These are phyloP conservation scores for Triops cancriformis DNA, from an alignment of 1,140 invertebrate species.

Conservation along the genomic window DNA sequence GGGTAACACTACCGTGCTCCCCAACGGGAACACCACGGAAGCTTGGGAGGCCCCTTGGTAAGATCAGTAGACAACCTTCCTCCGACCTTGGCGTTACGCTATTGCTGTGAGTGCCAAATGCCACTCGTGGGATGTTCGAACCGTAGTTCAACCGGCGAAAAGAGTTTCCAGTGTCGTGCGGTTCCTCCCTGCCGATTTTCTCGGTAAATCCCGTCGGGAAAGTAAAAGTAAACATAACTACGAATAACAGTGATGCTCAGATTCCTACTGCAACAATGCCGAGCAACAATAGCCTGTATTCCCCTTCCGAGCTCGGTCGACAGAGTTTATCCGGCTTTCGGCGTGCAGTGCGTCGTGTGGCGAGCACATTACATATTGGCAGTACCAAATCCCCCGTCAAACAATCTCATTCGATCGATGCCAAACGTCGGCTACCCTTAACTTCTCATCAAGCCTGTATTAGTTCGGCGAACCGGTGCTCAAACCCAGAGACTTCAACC, in stretches of 20 bases:
- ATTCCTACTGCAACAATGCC: not conserved
- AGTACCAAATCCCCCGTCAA: not conserved
- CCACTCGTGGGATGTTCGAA: too few species aligned
- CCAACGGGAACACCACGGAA: too few species aligned
- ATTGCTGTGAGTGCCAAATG: too few species aligned
- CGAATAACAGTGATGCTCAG: not conserved
- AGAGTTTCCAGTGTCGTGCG: too few species aligned
- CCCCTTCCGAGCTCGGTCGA: not conserved
- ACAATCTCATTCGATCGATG: not conserved
- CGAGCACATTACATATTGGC: not conserved
- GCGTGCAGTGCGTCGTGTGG: constrained; percentile 15
- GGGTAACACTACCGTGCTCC: too few species aligned
- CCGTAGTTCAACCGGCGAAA: too few species aligned
- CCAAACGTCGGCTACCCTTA: not conserved
- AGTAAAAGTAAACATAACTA: not conserved
- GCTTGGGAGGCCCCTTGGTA: too few species aligned
- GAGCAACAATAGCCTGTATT: not conserved
- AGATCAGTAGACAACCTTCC: too few species aligned
- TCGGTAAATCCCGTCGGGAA: too few species aligned
- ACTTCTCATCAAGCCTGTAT: not conserved
- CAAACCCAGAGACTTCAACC: not conserved
- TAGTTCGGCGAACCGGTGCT: not conserved
- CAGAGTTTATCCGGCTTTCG: not conserved
- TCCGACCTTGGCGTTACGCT: too few species aligned
- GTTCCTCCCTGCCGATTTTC: too few species aligned